phyloP scores from a whole-genome alignment of 2,113 vertebrate genomes.

The Leptodactylus fuscus region DNA sequence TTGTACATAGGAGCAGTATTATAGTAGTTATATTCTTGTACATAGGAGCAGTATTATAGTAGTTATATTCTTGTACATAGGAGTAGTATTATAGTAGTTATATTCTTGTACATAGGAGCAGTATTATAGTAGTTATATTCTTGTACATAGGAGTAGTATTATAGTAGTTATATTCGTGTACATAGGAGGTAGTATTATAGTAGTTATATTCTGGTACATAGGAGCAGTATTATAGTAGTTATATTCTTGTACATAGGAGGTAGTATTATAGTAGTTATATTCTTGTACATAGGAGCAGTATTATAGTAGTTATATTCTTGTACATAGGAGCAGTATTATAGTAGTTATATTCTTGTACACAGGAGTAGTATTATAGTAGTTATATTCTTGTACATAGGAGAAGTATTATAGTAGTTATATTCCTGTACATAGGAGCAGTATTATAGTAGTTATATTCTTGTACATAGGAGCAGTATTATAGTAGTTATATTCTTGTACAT shows the following conservation, averaged over 20 bases:
- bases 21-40: conserved; percentile 1
- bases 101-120: background rate
- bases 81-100: background rate
- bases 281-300: background rate
- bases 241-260: too few species aligned
- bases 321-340: conserved; percentile 3
- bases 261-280: conserved; percentile 2
- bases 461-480: background rate
- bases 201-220: background rate
- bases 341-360: background rate
- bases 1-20: background rate
- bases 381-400: background rate
- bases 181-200: background rate
- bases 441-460: background rate
- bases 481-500: background rate
- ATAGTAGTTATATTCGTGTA: too few species aligned
- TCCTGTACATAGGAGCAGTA: background rate
- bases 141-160: background rate
- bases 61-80: background rate
- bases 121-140: background rate
- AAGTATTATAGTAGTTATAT: background rate
- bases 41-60: background rate
- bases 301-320: background rate
- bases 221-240: too few species aligned
- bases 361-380: background rate